phyloP scores from a whole-genome alignment of 2,113 vertebrate genomes.

The Caloenas nicobarica region DNA sequence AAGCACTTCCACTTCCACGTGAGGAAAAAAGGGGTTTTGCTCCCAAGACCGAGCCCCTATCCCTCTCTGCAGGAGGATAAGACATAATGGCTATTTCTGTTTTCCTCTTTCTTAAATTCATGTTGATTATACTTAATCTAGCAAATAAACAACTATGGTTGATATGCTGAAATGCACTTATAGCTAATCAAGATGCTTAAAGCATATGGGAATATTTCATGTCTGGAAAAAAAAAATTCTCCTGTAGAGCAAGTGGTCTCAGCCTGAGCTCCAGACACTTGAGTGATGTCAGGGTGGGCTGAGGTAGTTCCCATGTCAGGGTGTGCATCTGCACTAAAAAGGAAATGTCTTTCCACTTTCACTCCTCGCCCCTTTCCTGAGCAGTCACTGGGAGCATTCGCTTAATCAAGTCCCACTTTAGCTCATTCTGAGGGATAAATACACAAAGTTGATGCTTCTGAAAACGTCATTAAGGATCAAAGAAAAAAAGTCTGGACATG shows the following conservation, averaged over 20 bases:
- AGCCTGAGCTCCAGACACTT: not conserved
- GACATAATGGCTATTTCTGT: not conserved
- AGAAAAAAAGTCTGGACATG: not conserved
- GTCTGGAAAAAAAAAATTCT: not conserved
- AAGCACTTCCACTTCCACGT: fast-evolving
- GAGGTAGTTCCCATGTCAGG: not conserved
- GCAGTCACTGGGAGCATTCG: not conserved
- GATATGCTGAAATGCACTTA: not conserved
- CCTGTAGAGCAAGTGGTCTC: not conserved
- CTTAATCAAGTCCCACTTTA: not conserved
- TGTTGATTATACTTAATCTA: not conserved
- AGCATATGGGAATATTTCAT: not conserved
- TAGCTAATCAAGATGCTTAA: not conserved
- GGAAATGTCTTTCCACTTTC: not conserved
- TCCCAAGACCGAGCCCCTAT: not conserved
- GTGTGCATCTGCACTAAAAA: not conserved
- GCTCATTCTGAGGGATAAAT: not conserved
- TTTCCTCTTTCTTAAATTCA: not conserved
- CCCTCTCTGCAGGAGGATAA: not conserved
- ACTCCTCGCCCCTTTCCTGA: not conserved
- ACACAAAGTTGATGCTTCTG: not conserved
- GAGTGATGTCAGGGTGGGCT: not conserved
- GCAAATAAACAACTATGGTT: not conserved
- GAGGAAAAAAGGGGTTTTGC: not conserved
- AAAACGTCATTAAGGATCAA: not conserved